Percentiles rank a stretch among this genome's conserved stretches.
phyloP scores from a whole-genome alignment of 2,797 vertebrate genomes.

The Hozukius guyotensis region DNA sequence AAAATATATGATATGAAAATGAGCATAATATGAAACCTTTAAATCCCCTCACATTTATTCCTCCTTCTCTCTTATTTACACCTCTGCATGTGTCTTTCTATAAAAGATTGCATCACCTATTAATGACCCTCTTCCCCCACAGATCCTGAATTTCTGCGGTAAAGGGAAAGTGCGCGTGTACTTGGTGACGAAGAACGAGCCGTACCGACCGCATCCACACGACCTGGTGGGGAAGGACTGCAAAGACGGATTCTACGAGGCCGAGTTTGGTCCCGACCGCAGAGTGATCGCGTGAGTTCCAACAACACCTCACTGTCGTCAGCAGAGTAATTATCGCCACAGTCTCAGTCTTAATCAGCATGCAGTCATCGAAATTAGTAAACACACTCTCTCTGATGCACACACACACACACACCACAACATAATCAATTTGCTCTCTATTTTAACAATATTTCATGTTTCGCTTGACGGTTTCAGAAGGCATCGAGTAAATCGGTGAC shows the following conservation, averaged over 20 bases:
- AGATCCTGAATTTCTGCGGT: constrained; percentile 91
- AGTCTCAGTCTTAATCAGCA: constrained; percentile 15
- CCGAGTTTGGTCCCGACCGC: constrained; percentile 94
- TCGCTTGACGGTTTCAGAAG: constrained; percentile 41
- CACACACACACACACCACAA: background rate
- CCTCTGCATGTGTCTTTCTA: background rate
- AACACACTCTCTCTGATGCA: background rate
- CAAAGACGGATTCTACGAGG: constrained; percentile 96
- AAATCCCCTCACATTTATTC: too few relatives aligned
- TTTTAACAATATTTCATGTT: constrained; percentile 39
- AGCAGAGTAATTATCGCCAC: background rate
- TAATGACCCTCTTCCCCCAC: background rate
- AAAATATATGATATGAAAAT: too few relatives aligned
- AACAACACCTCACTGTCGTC: background rate
- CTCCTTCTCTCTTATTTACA: background rate
- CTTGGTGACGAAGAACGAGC: constrained; percentile 95
- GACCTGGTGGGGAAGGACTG: constrained; percentile 98
- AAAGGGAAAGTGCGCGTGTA: constrained; percentile 95
- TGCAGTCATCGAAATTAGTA: background rate
- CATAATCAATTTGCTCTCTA: constrained; percentile 31
- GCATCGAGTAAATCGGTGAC: background rate
- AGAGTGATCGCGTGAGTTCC: constrained; percentile 93
- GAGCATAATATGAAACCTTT: too few relatives aligned
- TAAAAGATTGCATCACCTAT: background rate
- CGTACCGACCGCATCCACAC: constrained; percentile 95